Evolutionary conservation across 2,797 vertebrate genomes (phyloP), one percentile per base, ranked within the genome.

Genomic region (Tympanoctomys barrerae): DNA sequence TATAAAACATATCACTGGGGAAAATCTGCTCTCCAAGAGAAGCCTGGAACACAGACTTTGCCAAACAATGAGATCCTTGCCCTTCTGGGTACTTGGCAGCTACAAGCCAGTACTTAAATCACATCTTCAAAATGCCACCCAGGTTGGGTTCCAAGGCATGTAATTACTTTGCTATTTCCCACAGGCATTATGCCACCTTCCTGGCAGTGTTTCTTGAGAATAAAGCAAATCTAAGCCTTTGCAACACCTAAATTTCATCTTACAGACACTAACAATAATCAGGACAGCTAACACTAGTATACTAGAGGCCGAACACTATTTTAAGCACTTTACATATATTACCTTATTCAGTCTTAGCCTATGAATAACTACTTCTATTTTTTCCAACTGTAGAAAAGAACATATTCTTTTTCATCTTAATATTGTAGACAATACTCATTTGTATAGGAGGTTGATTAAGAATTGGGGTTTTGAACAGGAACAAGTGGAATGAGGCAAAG

Each of bases 91-190:
- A 59, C 36, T 52, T 94, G 90, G 95, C 91, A 94, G 78, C 61
- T 91, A 54, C 5, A 24, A 57, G 24, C 75, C 49, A 39, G 68
- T 21, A 52, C 82, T 93, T 95, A 90, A 86, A 92, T 97, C 90
- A 93, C 85, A 57, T 88, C 70, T 94, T 96, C 70, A 86, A 93
- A 91, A 84, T 92, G 68, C 70, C 94, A 95, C 92, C 94, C 90
- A 86, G 73, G 87, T 92, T 87, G 39, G 9, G 59, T 71, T 94
- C 64, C 77, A 10, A 87, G 84, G 71, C 70, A 80, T 94, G 33
- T 33, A 92, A 89, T 96, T 90, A 92, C 46, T 61, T 11, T 54
- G 71, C 73, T 90, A 39, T 84, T 90, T 57, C 84, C 57, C 39
- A 42, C 91, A 87, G 70, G 89, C 70, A 80, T n/a, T 14, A 42